phyloP scores from a whole-genome alignment of 2,113 vertebrate genomes.

The Coregonus clupeaformis region DNA sequence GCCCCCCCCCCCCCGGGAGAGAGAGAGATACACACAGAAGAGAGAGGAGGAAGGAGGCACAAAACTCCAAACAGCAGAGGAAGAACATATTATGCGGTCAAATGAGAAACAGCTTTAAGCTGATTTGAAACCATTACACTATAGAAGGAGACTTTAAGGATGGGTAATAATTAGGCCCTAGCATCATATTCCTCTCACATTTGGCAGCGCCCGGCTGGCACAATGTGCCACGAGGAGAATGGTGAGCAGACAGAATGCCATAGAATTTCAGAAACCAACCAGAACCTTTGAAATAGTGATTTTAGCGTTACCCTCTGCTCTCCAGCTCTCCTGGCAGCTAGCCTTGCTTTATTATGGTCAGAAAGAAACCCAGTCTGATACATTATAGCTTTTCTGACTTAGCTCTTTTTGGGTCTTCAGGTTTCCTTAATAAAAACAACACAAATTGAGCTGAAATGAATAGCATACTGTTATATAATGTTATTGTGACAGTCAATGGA shows the following conservation, averaged over 20 bases:
- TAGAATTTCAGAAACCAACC: constrained; percentile 55
- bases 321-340: constrained; percentile 9
- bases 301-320: constrained; percentile 25
- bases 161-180: constrained; percentile 59
- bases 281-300: constrained; percentile 52
- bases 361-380: not conserved
- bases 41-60: no score
- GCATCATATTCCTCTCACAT: constrained; percentile 50
- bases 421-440: not conserved
- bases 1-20: no score
- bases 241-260: constrained; percentile 45
- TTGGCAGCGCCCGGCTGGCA: constrained; percentile 35
- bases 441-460: not conserved
- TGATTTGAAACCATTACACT: constrained; percentile 51
- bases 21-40: not conserved
- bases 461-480: not conserved
- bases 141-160: constrained; percentile 37
- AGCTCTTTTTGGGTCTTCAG: not conserved
- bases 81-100: constrained; percentile 48
- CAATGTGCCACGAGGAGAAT: constrained; percentile 19
- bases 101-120: constrained; percentile 68
- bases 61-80: constrained; percentile 39
- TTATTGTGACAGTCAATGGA: not conserved
- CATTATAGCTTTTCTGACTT: not conserved
- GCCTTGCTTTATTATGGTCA: constrained; percentile 1